These are phyloP conservation scores for Oryzias javanicus DNA, from an alignment of 2,113 vertebrate genomes.

Conservation along the genomic window DNA sequence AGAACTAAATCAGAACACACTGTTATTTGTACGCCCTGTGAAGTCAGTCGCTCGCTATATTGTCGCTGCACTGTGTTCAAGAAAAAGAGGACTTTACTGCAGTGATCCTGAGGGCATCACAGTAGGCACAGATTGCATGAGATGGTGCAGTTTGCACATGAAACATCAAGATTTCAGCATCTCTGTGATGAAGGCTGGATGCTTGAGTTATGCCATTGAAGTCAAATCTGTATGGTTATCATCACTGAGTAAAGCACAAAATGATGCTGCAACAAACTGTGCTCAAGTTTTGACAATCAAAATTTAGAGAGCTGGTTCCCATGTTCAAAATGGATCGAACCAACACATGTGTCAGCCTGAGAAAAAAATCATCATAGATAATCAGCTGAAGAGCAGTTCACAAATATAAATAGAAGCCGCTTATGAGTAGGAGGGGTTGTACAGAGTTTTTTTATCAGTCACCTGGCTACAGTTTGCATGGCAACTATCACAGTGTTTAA, in stretches of 20 bases:
- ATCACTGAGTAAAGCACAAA: slow-evolving; percentile 42
- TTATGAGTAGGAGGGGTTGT: slow-evolving; percentile 15
- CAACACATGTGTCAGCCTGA: slow-evolving; percentile 2
- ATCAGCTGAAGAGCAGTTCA: slow-evolving; percentile 22
- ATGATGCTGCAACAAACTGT: slow-evolving; percentile 9
- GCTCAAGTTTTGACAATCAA: neutral
- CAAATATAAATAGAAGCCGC: slow-evolving; percentile 36
- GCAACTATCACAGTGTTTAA: slow-evolving; percentile 25
- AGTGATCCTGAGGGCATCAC: slow-evolving; percentile 17
- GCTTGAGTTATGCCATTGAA: slow-evolving; percentile 58
- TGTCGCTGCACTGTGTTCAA: too few relatives aligned
- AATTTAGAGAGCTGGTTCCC: slow-evolving; percentile 22
- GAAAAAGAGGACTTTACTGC: too few relatives aligned
- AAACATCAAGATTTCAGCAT: slow-evolving; percentile 52
- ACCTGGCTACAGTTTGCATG: slow-evolving; percentile 44
- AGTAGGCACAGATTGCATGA: slow-evolving; percentile 37
- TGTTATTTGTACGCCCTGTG: too few relatives aligned
- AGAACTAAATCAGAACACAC: too few relatives aligned
- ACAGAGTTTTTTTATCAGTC: slow-evolving; percentile 21
- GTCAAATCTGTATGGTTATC: slow-evolving; percentile 49
- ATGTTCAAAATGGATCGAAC: slow-evolving; percentile 27
- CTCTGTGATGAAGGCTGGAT: slow-evolving; percentile 61
- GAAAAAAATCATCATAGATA: slow-evolving; percentile 13
- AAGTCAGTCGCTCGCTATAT: too few relatives aligned
- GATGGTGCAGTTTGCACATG: slow-evolving; percentile 55